Conservation (phyloP, 2,888 invertebrate species). For the Archaeoteleia sp. region DNA sequence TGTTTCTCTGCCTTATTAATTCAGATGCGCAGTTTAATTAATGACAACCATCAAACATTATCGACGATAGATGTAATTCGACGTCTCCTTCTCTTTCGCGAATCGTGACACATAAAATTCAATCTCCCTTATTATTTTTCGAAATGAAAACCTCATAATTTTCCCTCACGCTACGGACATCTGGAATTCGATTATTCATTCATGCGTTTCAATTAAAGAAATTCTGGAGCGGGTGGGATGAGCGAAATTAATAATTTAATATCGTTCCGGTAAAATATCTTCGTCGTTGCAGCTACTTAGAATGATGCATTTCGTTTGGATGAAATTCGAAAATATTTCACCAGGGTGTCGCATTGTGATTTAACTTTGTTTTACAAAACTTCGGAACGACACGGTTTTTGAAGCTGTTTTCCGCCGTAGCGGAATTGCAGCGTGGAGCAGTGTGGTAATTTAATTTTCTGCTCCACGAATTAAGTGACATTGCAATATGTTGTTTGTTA, state of each 20-base stretch:
- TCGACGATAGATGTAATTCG: too few species aligned
- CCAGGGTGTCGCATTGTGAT: slow-evolving; percentile 3
- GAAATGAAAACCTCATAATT: slow-evolving; percentile 13
- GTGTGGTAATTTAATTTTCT: slow-evolving; percentile 32
- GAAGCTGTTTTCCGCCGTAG: slow-evolving; percentile 8
- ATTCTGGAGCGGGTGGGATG: too few species aligned
- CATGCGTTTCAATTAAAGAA: slow-evolving; percentile 12
- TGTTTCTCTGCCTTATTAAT: too few species aligned
- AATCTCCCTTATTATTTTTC: slow-evolving; percentile 9
- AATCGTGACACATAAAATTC: neutral
- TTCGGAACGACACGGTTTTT: slow-evolving; percentile 10
- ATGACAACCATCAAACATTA: too few species aligned
- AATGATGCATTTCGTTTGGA: slow-evolving; percentile 1
- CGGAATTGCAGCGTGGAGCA: neutral
- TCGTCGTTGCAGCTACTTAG: neutral
- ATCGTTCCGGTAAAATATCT: neutral
- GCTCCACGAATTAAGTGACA: slow-evolving; percentile 32
- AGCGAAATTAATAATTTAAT: slow-evolving; percentile 4
- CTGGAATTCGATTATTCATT: slow-evolving; percentile 3
- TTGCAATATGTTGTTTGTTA: slow-evolving; percentile 24
- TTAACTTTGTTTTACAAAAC: slow-evolving; percentile 13
- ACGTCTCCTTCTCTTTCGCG: too few species aligned
- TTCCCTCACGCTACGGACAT: neutral
- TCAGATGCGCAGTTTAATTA: too few species aligned
- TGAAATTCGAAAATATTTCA: too few species aligned